These are phyloP conservation scores for Phyllotreta cruciferae DNA, from an alignment of 2,888 invertebrate species.

Conservation along the genomic window DNA sequence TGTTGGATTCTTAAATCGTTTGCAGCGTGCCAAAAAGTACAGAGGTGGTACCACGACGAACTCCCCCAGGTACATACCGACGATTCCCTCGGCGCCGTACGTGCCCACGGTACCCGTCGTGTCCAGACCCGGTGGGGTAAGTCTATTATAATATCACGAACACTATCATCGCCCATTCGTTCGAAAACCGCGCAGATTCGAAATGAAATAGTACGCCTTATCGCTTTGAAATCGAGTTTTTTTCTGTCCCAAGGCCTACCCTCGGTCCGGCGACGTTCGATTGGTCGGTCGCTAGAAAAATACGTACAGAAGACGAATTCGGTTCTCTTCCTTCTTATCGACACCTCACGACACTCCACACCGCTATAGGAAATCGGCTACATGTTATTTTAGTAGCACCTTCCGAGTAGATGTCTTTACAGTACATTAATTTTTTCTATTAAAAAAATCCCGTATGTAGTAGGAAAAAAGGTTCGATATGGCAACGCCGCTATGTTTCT, in stretches of 20 bases:
- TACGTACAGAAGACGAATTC: conserved; percentile 40
- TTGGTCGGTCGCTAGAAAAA: conserved; percentile 50
- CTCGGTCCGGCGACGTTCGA: conserved; percentile 56
- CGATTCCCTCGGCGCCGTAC: conserved; percentile 67
- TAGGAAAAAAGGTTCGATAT: too few species aligned
- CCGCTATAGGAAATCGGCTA: background rate
- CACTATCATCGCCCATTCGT: background rate
- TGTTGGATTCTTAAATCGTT: conserved; percentile 9
- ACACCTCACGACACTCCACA: conserved; percentile 28
- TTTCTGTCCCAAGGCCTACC: conserved; percentile 57
- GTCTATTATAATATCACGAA: conserved; percentile 29
- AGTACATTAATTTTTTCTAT: background rate
- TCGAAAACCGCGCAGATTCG: background rate
- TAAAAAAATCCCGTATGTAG: too few species aligned
- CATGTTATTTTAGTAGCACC: background rate
- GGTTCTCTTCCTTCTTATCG: conserved; percentile 23
- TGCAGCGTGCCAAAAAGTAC: conserved; percentile 58
- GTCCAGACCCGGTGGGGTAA: conserved; percentile 48
- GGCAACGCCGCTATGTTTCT: too few species aligned
- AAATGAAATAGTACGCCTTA: conserved; percentile 57
- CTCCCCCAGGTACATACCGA: conserved; percentile 69
- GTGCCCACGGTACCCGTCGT: conserved; percentile 67
- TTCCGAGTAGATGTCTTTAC: conserved; percentile 5
- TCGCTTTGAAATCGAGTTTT: conserved; percentile 44
- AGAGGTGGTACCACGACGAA: conserved; percentile 61